Base-by-base conservation (phyloP, 1,140 invertebrate species). In the Dreissena rostriformis region DNA sequence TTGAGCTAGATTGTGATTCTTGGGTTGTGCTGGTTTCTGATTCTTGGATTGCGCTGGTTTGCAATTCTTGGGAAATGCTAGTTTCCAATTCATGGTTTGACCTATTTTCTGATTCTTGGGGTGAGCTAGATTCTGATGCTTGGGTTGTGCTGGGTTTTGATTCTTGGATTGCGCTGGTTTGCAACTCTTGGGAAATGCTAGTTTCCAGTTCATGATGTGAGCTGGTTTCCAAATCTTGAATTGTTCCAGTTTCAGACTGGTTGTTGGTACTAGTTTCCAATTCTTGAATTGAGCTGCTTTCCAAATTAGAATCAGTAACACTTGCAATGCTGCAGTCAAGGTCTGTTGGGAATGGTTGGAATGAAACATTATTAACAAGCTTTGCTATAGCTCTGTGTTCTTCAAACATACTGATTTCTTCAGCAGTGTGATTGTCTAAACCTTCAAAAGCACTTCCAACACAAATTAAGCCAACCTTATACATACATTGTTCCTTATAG, bases 391-490 rank as follows among this genome's bases (percentile, higher is more conserved):
- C 24, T 24, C 80, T 82, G 29, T 82, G 80, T 17, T 74, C 29
- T 82, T 82, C 80, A 82, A 82, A 82, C 49, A 67, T 6, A 11
- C 17, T 67, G 19, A 82, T 67, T 19, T 82, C 80, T 55, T 67
- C 52, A 73, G 28, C 80, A 24, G 71, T 49, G 19, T 82, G 75
- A 14, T 52, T 19, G 66, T 68, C 80, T 66, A 82, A 29, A 14
- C 80, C 80, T 39, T 53, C n/a, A 66, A 55, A 49, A 11, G 71
- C 71, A 52, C 49, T 15, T 19, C 80, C 80, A 52, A 75, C 24
- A 82, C 80, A 82, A 17, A 75, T 55, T 49, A 82, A 75, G 11
- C 80, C 80, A 72, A 82, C 29, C 55, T 82, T 82, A 49, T 82
- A 75, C 63, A 82, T 22, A 57, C 71, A 67, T 53, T 82, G 80